Evolutionary conservation across 2,113 vertebrate species (phyloP).

Genomic region (Pseudorasbora parva): DNA sequence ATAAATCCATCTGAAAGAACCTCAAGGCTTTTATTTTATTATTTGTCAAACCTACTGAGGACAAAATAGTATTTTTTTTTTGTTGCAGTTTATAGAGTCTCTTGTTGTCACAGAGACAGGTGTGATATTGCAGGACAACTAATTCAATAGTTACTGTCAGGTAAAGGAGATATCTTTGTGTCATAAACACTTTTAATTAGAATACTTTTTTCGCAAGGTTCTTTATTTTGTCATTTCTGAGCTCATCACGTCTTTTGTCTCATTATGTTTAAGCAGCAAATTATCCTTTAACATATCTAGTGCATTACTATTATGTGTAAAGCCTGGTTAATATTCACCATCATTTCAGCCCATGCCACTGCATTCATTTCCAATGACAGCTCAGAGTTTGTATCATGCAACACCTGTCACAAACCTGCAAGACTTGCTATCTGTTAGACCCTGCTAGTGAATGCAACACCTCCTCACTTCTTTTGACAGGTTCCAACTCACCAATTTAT

Average conservation of each 20-base stretch:
- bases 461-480: slow-evolving; percentile 36
- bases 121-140: neutral
- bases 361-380: slow-evolving; percentile 36
- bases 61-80: neutral
- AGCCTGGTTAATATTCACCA: neutral
- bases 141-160: neutral
- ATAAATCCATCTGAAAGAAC: neutral
- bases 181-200: neutral
- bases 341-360: slow-evolving; percentile 8
- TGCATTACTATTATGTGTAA: neutral
- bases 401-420: slow-evolving; percentile 50
- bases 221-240: slow-evolving; percentile 2
- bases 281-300: slow-evolving; percentile 14
- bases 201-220: neutral
- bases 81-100: neutral
- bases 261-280: slow-evolving; percentile 19
- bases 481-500: slow-evolving; percentile 14
- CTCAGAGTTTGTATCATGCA: slow-evolving; percentile 21
- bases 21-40: slow-evolving; percentile 20
- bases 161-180: neutral
- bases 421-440: slow-evolving; percentile 35
- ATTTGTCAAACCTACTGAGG: neutral
- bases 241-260: slow-evolving; percentile 4
- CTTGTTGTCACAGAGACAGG: neutral
- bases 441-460: slow-evolving; percentile 17